Base-by-base conservation (phyloP, 1,140 invertebrate species). In the Propsilocerus akamusi region DNA sequence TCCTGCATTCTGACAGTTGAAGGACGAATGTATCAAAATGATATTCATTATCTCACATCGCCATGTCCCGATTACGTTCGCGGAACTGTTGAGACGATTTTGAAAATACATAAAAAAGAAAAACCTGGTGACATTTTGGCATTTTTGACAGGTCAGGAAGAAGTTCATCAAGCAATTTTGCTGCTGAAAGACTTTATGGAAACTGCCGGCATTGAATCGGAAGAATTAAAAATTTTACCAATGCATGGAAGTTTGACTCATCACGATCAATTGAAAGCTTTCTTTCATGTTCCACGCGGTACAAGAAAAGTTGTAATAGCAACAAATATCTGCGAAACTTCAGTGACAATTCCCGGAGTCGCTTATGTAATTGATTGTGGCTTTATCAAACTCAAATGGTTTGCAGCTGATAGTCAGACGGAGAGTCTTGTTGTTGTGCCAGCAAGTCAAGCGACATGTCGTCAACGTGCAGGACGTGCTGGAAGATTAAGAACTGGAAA, bases 261-360 rank as follows among this genome's bases (percentile, higher is more conserved):
- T 56, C 69, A 77, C 32, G 87, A 91, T 54, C 85, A 97, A 66
- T 60, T 97, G 32, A 87, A 86, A 62, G 90, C 87, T 2, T 97
- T 97, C 67, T 81, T 86, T 57, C 74, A 72, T 25, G 72, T 83
- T 3, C 75, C 83, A 10, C 75, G 78, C 58, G 78, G 77, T 26
- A 73, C 75, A 0, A 72, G 96, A 26, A 99, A 99, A 71, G 79
- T 98, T 25, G 77, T 99, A 0, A 72, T 98, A 14, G 86, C 95
- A 0, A 99, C 96, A 4, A 99, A 99, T 64, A 91, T 99, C 50
- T 95, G 95, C 0, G 96, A 99, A 70, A 92, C 95, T 0, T 97
- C 93, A 5, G 78, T 99, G 22, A 79, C 74, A 5, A 77, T 79
- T 56, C 79, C 81, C 47, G 86, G 83, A 48, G 80, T 91, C 53